Percentiles rank a stretch among this genome's conserved stretches.
Evolutionary conservation across 1,140 invertebrate genomes (phyloP).

Genomic region (Drosophila ohnishii): DNA sequence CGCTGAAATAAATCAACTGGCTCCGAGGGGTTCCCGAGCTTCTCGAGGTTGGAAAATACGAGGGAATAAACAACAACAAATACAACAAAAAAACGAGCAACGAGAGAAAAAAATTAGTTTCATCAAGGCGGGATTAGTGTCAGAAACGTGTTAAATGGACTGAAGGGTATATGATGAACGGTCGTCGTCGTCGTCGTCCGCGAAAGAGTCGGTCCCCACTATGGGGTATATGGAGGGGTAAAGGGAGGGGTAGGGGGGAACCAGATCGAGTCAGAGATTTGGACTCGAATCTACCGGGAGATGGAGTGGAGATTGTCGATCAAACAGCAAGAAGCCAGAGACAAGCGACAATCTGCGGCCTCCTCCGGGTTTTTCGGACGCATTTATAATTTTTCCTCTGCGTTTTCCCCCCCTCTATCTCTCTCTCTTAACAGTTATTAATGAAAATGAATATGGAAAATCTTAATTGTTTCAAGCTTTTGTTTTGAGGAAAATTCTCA

Average conservation of each 20-base stretch:
- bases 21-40: constrained; percentile 54
- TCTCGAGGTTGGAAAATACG: constrained; percentile 47
- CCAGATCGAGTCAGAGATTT: constrained; percentile 13
- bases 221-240: not conserved
- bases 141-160: constrained; percentile 83
- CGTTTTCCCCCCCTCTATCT: not conserved
- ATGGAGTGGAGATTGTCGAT: constrained; percentile 60
- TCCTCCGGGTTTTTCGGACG: constrained; percentile 17
- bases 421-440: constrained; percentile 38
- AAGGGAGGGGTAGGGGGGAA: not conserved
- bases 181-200: constrained; percentile 56
- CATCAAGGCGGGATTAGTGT: constrained; percentile 83
- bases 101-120: constrained; percentile 82
- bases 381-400: constrained; percentile 25
- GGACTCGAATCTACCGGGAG: constrained; percentile 21
- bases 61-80: constrained; percentile 1
- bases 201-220: constrained; percentile 24
- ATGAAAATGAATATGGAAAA: constrained; percentile 59
- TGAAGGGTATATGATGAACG: constrained; percentile 83
- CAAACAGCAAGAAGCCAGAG: constrained; percentile 51
- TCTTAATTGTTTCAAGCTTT: constrained; percentile 33
- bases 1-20: constrained; percentile 82
- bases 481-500: constrained; percentile 8
- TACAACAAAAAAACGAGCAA: constrained; percentile 20
- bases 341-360: constrained; percentile 43